These are phyloP conservation scores for Odontocerum albicorne DNA, from an alignment of 2,888 invertebrate genomes.

Conservation along the genomic window DNA sequence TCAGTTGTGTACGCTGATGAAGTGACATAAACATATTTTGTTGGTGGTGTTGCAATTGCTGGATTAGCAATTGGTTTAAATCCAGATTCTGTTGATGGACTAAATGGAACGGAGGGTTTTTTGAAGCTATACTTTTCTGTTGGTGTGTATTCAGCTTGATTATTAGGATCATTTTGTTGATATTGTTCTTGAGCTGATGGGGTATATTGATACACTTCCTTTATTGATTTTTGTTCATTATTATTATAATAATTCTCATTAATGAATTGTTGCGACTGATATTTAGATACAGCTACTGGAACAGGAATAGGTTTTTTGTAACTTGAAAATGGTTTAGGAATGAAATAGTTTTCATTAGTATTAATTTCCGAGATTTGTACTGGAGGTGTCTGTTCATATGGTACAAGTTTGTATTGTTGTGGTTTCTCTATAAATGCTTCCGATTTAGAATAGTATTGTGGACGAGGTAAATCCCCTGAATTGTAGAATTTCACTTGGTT, in stretches of 20 bases:
- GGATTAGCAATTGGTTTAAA: constrained; percentile 31
- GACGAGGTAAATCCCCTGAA: constrained; percentile 43
- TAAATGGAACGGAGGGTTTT: constrained; percentile 13
- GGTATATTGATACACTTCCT: constrained; percentile 21
- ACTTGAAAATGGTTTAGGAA: constrained; percentile 26
- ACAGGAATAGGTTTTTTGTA: constrained; percentile 24
- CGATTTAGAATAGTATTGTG: constrained; percentile 45
- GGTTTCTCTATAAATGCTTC: constrained; percentile 46
- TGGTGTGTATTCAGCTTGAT: constrained; percentile 6
- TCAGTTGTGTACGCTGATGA: constrained; percentile 5
- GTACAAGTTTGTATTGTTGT: constrained; percentile 53
- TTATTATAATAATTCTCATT: constrained; percentile 33
- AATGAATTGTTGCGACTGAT: constrained; percentile 25
- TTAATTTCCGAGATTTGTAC: constrained; percentile 39
- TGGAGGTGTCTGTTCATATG: constrained; percentile 56
- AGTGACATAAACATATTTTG: constrained; percentile 15
- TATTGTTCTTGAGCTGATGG: constrained; percentile 6
- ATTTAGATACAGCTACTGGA: constrained; percentile 25
- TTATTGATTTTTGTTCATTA: constrained; percentile 39
- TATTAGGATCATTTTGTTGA: constrained; percentile 5
- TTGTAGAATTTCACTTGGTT: constrained; percentile 42
- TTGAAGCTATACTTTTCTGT: constrained; percentile 22
- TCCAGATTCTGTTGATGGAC: constrained; percentile 25
- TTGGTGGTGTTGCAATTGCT: not conserved
- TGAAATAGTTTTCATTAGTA: constrained; percentile 26